Conservation (phyloP, 92 coral and sea anemone species). For the Phenganax stokvisi region DNA sequence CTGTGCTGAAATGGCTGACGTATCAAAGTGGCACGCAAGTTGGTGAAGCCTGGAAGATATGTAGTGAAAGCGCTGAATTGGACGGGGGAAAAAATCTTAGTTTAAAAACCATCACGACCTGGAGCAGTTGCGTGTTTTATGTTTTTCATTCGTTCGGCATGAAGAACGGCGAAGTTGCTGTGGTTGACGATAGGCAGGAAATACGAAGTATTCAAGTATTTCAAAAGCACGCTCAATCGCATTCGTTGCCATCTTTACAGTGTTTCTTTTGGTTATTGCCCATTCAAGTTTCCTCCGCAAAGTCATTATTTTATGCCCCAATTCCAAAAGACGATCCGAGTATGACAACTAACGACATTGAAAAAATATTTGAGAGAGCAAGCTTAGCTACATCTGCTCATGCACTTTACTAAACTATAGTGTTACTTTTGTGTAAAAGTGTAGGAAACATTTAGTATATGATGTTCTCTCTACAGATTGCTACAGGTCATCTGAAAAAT, state of each 20-base stretch:
- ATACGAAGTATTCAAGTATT: background rate
- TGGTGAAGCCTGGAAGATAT: slow-evolving; percentile 15
- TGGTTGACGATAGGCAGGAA: slow-evolving; percentile 22
- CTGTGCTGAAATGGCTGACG: slow-evolving; percentile 9
- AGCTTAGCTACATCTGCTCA: no score
- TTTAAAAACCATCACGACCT: background rate
- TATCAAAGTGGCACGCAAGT: background rate
- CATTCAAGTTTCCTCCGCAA: background rate
- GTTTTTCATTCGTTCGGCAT: background rate
- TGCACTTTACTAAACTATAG: no score
- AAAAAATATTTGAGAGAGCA: no score
- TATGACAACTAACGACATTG: no score
- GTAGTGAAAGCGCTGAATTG: background rate
- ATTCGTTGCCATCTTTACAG: slow-evolving; percentile 8
- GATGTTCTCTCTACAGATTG: no score
- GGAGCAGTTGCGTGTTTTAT: slow-evolving; percentile 11
- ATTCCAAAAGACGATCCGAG: background rate
- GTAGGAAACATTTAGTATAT: no score
- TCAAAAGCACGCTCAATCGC: background rate
- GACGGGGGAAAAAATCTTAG: slow-evolving; percentile 1
- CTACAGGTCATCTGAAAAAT: no score
- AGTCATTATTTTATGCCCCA: slow-evolving; percentile 6
- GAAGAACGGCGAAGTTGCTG: slow-evolving; percentile 7
- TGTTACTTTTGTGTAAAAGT: no score
- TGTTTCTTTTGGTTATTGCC: slow-evolving; percentile 36